Percentiles rank a stretch among this genome's conserved stretches.
Conservation (phyloP, 2,113 vertebrate genomes). For the Rhea americana region DNA sequence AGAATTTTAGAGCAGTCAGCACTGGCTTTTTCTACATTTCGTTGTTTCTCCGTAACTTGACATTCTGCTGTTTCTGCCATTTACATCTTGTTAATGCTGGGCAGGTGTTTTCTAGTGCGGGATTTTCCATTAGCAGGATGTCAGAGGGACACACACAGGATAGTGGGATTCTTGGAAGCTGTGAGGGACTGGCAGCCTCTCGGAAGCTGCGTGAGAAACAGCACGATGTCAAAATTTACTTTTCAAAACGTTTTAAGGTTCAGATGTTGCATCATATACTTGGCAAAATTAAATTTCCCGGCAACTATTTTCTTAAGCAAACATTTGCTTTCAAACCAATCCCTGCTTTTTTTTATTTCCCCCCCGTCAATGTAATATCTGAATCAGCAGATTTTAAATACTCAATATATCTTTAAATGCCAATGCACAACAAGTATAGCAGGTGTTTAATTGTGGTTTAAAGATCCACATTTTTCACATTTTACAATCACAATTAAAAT, state of each 20-base stretch:
- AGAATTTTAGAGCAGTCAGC: constrained; percentile 62
- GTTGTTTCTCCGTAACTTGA: constrained; percentile 65
- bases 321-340: constrained; percentile 71
- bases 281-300: constrained; percentile 72
- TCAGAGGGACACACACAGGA: constrained; percentile 75
- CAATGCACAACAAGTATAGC: constrained; percentile 86
- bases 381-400: constrained; percentile 88
- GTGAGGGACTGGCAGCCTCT: constrained; percentile 62
- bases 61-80: constrained; percentile 71
- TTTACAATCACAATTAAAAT: constrained; percentile 90
- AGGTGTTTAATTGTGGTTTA: constrained; percentile 91
- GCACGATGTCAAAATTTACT: constrained; percentile 16
- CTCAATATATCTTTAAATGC: constrained; percentile 87
- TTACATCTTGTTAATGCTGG: constrained; percentile 77
- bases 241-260: constrained; percentile 48
- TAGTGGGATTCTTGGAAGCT: constrained; percentile 70
- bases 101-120: constrained; percentile 77
- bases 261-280: constrained; percentile 57
- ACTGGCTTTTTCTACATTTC: constrained; percentile 62
- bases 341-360: constrained; percentile 43
- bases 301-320: constrained; percentile 69
- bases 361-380: constrained; percentile 73
- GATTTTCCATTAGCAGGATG: constrained; percentile 78
- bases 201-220: constrained; percentile 45
- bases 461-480: constrained; percentile 87